Conservation (phyloP, 2,797 vertebrate genomes). For the Masticophis lateralis region DNA sequence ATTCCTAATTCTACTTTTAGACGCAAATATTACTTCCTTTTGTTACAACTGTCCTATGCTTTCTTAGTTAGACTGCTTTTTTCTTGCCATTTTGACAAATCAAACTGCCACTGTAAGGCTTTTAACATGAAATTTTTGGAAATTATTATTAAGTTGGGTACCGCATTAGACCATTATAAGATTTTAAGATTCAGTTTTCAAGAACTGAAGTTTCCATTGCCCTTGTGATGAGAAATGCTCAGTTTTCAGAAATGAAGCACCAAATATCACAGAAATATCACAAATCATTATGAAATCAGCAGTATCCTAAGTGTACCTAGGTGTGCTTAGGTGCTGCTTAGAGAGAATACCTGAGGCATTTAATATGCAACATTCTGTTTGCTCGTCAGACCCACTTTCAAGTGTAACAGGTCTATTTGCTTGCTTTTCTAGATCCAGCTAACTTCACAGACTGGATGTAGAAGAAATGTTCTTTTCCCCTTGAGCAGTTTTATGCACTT, state of each 20-base stretch:
- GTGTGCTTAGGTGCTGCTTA: not conserved
- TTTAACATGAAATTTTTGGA: not conserved
- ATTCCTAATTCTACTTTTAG: not conserved
- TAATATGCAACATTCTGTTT: conserved; percentile 10
- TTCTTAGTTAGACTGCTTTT: not conserved
- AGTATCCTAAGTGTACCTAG: not conserved
- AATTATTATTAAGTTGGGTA: not conserved
- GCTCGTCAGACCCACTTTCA: not conserved
- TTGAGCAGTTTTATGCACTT: conserved; percentile 51
- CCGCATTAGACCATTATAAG: not conserved
- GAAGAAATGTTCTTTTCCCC: conserved; percentile 50
- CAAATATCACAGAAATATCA: not conserved
- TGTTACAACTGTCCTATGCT: not conserved
- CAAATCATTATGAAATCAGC: conserved; percentile 18
- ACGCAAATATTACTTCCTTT: not conserved
- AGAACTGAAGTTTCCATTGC: not conserved
- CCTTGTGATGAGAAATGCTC: not conserved
- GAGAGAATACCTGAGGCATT: fast-evolving
- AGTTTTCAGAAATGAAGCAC: not conserved
- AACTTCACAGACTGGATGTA: conserved; percentile 33
- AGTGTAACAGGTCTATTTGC: conserved; percentile 38
- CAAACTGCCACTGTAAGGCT: not conserved
- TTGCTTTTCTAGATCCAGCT: conserved; percentile 33
- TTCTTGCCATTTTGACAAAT: not conserved
- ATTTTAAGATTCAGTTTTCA: not conserved